Base-by-base conservation (phyloP, 2,113 vertebrate genomes). In the Otis tarda region DNA sequence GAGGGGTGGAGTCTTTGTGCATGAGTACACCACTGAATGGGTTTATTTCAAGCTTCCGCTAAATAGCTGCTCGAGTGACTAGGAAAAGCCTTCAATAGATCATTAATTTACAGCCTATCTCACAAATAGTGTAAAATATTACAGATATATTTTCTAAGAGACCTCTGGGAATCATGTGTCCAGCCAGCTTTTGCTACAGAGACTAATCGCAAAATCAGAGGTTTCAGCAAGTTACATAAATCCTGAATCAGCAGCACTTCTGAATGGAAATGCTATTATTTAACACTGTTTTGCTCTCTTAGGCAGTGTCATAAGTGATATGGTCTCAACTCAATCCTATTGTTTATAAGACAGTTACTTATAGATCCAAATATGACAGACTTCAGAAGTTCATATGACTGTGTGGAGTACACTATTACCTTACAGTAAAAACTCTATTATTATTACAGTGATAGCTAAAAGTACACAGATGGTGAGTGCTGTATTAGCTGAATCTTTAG, bases 101-200 rank as follows among this genome's bases (percentile, higher is more conserved):
- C 33, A 57, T 47, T 59, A 80, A 67, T 69, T 53, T 74, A 75
- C 37, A 87, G 4, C 61, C n/a, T 85, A 59, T 86, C n/a, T 87
- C 76, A 87, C 35, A 91, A 86, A 96, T 89, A 64, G 57, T 85
- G 15, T 50, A 95, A 94, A 90, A 76, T 86, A 59, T 81, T 77
- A 87, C 50, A 68, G 60, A 63, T 19, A 45, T 73, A 75, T 91
- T 86, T 96, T 95, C 39, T 41, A 84, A 67, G 61, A 63, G 43
- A 90, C 50, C 43, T 76, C 84, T 78, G 41, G 37, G 41, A 95
- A 64, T 81, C 41, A 33, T 53, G 28, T 61, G 68, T 64, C 83
- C 52, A 89, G 33, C 27, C 63, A 74, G 67, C 3, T 92, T 56
- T 94, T 96, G 25, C 56, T 79, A 4, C 14, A 83, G 65, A 63